A percentile compares a stretch with the other conserved stretches of the same genome.
Evolutionary conservation across 2,113 vertebrate species (phyloP).

Genomic region (Rhinoderma darwinii): DNA sequence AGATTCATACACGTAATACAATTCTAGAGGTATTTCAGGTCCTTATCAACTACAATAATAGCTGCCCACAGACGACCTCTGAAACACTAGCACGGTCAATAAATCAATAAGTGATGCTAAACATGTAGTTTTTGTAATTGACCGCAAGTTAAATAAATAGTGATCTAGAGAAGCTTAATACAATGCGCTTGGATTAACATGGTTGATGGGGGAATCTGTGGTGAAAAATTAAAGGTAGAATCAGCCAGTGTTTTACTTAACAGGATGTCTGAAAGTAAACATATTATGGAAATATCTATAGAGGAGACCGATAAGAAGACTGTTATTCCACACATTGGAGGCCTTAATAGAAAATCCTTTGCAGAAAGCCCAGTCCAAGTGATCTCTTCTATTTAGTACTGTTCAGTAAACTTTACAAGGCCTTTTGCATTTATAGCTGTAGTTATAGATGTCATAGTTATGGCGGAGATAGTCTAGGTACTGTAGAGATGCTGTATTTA

Average conservation of each 20-base stretch:
- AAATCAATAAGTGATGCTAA: conserved; percentile 13
- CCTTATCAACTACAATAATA: background rate
- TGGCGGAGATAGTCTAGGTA: background rate
- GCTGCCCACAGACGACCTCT: background rate
- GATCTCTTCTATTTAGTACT: background rate
- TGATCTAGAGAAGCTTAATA: background rate
- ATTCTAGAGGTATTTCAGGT: background rate
- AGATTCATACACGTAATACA: background rate
- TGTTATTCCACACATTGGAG: background rate
- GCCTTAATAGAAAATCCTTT: background rate
- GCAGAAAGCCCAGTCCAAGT: background rate
- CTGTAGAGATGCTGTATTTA: conserved; percentile 8
- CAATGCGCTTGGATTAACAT: background rate
- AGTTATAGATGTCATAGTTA: conserved; percentile 6
- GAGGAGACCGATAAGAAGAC: background rate
- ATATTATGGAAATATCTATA: conserved; percentile 5
- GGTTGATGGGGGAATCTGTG: background rate
- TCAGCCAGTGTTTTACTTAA: no score
- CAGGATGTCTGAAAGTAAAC: background rate
- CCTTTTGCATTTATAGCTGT: background rate
- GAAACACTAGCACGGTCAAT: background rate
- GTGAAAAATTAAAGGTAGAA: background rate
- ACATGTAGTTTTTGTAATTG: background rate
- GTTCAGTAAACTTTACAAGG: background rate
- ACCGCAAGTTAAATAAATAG: background rate